Evolutionary conservation across 2,888 invertebrate species (phyloP), one percentile per base, ranked within the genome.

Genomic region (Sinhomidia bicolor): DNA sequence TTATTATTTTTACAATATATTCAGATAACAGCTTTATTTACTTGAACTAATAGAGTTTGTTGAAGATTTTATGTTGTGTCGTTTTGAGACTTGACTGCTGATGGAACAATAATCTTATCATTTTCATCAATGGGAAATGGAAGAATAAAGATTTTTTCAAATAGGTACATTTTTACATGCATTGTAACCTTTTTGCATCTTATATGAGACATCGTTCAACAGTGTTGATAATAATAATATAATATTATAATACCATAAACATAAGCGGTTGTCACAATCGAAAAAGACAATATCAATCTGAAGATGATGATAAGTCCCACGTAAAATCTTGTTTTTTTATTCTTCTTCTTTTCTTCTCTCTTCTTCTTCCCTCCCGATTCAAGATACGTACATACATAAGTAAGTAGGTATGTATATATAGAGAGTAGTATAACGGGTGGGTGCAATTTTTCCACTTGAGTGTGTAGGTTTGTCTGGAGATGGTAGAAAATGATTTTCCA

Each of bases 401-500:
- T n/a, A n/a, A n/a, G n/a, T n/a, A n/a, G n/a, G n/a, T n/a, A n/a
- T n/a, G n/a, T 36, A 36, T 36, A 36, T n/a, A n/a, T n/a, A n/a
- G n/a, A n/a, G n/a, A n/a, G n/a, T 36, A 36, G 3, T 36, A 51
- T 47, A 23, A 80, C 65, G 65, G 71, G 82, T 83, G 82, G 82
- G 71, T 83, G 82, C 82, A 83, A 54, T 36, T 36, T n/a, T 71
- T 82, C 65, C 26, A 10, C 26, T 51, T 68, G 12, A 29, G 71
- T 47, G 71, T 44, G 80, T 83, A 68, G 82, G 82, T 26, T 80
- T 71, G 71, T 54, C 82, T 83, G 82, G 82, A 83, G 71, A 51
- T 83, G 51, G 14, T 60, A 60, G 32, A 62, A 65, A 65, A 17
- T 84, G 60, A 41, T 60, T 76, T 57, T 74, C 20, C 0, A 44